phyloP scores from a whole-genome alignment of 2,888 invertebrate species.

The Itoplectis maculator region DNA sequence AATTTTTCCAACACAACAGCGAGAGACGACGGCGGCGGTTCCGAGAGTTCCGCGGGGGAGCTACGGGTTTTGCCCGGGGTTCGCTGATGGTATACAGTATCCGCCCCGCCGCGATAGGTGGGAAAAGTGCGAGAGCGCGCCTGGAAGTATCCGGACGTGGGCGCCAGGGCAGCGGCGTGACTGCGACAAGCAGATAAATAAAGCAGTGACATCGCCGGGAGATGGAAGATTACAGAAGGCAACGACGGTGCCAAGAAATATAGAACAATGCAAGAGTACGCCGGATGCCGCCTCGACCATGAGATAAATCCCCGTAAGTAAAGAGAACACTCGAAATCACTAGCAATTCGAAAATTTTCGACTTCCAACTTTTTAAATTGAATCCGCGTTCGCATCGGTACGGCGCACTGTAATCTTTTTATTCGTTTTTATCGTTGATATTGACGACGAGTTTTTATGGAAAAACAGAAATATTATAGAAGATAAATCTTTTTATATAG shows the following conservation, averaged over 20 bases:
- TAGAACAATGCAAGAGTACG: constrained; percentile 15
- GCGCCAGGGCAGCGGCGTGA: constrained; percentile 53
- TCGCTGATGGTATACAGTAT: constrained; percentile 13
- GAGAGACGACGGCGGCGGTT: constrained; percentile 34
- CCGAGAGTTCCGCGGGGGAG: no score
- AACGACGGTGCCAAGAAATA: constrained; percentile 33
- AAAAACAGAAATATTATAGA: no score
- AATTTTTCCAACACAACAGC: constrained; percentile 62
- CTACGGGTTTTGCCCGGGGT: background rate
- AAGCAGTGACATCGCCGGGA: constrained; percentile 54
- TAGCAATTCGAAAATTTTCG: background rate
- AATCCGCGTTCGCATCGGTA: background rate
- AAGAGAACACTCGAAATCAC: constrained; percentile 22
- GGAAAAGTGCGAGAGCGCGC: constrained; percentile 42
- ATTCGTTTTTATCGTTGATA: background rate
- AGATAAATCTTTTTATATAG: no score
- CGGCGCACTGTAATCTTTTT: background rate
- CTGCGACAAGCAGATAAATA: constrained; percentile 67
- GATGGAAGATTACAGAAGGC: constrained; percentile 35
- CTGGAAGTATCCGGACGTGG: constrained; percentile 56
- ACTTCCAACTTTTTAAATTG: background rate
- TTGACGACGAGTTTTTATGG: no score
- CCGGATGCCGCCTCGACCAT: constrained; percentile 5
- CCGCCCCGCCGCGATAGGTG: constrained; percentile 6
- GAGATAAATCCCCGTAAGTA: constrained; percentile 22